Evolutionary conservation across 2,888 invertebrate species (phyloP), one percentile per base, ranked within the genome.

Genomic region (Synanthedon andrenaeformis): DNA sequence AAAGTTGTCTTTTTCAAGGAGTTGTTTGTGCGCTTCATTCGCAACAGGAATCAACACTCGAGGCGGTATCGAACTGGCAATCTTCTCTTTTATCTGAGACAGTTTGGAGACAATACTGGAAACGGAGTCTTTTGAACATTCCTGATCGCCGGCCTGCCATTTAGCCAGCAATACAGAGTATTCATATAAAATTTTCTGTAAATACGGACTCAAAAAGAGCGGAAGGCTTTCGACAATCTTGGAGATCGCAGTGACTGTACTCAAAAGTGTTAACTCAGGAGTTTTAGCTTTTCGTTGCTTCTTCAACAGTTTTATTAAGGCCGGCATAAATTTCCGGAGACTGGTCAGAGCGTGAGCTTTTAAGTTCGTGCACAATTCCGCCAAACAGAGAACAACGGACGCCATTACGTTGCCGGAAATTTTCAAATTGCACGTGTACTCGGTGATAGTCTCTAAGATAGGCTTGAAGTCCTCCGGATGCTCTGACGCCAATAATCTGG

Each of bases 161-260:
- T 88, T 89, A 0, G 87, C 84, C 3, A 88, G 67, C 42, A 94
- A 74, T 55, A 89, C 83, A 0, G 91, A 89, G 48, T 94, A 77
- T 61, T 92, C 91, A 8, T 86, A 88, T 1, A 95, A 70, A 41
- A 95, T 86, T 62, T 93, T 91, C 60, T 91, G 90, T 41, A 97
- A 81, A 76, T 96, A 96, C 0, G 96, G 94, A 57, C 95, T 96
- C 59, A 98, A 74, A 73, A 97, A 98, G 45, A 93, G 85, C 0
- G 95, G 92, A 49, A 97, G 74, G 28, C 93, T 92, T 69, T 95
- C 94, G 4, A 96, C 90, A 48, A 97, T 91, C 76, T 95, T 96
- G 56, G 93, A 91, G 41, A 96, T 81, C 0, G 94, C 92, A 3
- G 94, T 94, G 2, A 96, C 89, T 5, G 93, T 90, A 71, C 95